Evolutionary conservation across 1,140 invertebrate genomes (phyloP).

Genomic region (Aphidius gifuensis): DNA sequence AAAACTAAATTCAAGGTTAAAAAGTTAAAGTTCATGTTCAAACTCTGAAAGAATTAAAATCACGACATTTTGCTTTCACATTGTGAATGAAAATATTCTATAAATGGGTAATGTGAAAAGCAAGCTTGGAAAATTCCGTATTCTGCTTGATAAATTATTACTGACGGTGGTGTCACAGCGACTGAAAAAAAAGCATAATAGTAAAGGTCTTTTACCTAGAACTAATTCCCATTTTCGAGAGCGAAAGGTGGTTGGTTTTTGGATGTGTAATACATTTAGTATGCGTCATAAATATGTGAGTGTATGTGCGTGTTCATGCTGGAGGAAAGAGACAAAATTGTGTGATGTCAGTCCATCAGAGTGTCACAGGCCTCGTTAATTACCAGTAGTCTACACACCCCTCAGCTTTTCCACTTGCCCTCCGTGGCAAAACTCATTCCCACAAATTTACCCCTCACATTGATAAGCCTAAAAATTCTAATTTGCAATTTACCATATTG

Average conservation of each 20-base stretch:
- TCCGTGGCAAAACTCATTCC: too few species aligned
- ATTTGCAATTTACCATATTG: constrained; percentile 16
- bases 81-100: not conserved
- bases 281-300: too few species aligned
- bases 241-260: constrained; percentile 19
- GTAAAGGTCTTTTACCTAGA: constrained; percentile 1
- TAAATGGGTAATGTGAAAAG: not conserved
- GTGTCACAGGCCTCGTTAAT: constrained; percentile 26
- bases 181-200: not conserved
- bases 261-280: not conserved
- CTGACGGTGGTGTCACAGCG: constrained; percentile 11
- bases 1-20: constrained; percentile 9
- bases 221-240: constrained; percentile 1
- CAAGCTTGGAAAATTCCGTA: constrained; percentile 13
- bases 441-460: not conserved
- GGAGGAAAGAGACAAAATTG: constrained; percentile 2
- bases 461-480: constrained; percentile 24
- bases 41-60: constrained; percentile 19
- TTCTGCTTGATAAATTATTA: constrained; percentile 16
- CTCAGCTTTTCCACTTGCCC: not conserved
- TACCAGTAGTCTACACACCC: constrained; percentile 14
- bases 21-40: constrained; percentile 8
- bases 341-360: constrained; percentile 17
- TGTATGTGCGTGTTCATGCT: not conserved
- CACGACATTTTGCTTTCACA: constrained; percentile 18